A percentile compares a stretch with the other conserved stretches of the same genome.
Conservation (phyloP, 2,113 vertebrate genomes). For the Odocoileus virginianus region DNA sequence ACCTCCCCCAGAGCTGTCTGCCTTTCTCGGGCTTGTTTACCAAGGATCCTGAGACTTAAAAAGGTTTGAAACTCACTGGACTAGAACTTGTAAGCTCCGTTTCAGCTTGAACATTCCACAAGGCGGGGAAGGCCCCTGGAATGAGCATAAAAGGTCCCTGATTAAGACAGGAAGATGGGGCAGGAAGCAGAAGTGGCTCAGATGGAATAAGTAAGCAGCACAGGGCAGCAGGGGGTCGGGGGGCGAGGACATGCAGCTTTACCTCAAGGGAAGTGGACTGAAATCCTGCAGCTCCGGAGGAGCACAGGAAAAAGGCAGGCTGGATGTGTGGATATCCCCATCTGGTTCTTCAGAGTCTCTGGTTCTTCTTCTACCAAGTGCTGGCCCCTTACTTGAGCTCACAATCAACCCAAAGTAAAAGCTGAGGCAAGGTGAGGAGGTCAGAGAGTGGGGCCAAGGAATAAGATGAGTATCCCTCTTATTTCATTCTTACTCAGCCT, state of each 20-base stretch:
- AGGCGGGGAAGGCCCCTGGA: not conserved
- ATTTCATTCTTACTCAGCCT: not conserved
- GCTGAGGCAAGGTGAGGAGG: not conserved
- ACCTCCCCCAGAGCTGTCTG: not conserved
- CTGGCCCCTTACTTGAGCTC: not conserved
- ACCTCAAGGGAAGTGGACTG: not conserved
- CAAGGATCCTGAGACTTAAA: not conserved
- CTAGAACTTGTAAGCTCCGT: not conserved
- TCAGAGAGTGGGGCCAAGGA: not conserved
- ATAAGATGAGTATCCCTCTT: not conserved
- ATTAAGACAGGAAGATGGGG: not conserved
- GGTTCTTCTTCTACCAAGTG: not conserved
- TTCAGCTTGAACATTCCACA: not conserved
- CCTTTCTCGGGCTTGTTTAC: not conserved
- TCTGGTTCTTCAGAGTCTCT: not conserved
- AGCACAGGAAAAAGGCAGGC: not conserved
- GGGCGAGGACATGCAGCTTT: not conserved
- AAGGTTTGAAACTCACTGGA: not conserved
- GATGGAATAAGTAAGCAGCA: not conserved
- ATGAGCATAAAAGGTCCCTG: not conserved
- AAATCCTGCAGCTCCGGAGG: not conserved
- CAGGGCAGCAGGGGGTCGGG: not conserved
- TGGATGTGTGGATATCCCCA: not conserved
- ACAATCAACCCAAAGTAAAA: slow-evolving; percentile 18
- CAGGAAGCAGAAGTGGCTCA: not conserved